Percentiles rank a stretch among this genome's conserved stretches.
These are phyloP conservation scores for Aepyceros melampus DNA, from an alignment of 2,113 vertebrate genomes.

Conservation along the genomic window DNA sequence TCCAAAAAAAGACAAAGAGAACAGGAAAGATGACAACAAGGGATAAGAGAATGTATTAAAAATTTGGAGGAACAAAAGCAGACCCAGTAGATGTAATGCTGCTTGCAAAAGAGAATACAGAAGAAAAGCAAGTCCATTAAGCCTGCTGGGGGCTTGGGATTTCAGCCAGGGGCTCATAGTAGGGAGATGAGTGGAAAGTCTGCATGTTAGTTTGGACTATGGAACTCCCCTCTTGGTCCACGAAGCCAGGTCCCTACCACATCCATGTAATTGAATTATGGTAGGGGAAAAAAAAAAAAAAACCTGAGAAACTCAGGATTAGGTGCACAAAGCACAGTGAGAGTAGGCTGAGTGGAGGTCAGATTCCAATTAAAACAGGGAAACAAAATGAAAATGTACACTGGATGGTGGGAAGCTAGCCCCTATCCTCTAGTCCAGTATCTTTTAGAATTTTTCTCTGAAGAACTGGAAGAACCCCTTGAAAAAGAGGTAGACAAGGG, in stretches of 20 bases:
- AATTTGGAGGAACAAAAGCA: background rate
- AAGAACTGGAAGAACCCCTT: background rate
- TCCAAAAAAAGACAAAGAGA: background rate
- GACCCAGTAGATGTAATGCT: background rate
- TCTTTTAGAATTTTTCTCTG: background rate
- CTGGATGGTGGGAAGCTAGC: background rate
- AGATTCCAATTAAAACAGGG: background rate
- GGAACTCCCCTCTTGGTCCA: background rate
- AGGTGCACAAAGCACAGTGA: background rate
- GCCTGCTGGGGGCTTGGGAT: fast-evolving
- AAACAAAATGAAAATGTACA: background rate
- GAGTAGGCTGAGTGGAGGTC: too few species aligned
- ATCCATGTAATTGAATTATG: background rate
- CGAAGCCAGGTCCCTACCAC: background rate
- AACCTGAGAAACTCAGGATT: background rate
- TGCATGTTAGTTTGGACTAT: background rate
- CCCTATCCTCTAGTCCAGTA: background rate
- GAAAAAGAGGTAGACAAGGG: background rate
- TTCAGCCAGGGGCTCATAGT: background rate
- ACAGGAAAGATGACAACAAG: background rate
- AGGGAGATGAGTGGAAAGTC: background rate
- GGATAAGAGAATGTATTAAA: background rate
- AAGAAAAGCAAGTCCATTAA: background rate
- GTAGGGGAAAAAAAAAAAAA: background rate
- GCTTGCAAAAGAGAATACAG: background rate